Conservation (phyloP, 2,113 vertebrate species). For the Oenanthe oenanthe region DNA sequence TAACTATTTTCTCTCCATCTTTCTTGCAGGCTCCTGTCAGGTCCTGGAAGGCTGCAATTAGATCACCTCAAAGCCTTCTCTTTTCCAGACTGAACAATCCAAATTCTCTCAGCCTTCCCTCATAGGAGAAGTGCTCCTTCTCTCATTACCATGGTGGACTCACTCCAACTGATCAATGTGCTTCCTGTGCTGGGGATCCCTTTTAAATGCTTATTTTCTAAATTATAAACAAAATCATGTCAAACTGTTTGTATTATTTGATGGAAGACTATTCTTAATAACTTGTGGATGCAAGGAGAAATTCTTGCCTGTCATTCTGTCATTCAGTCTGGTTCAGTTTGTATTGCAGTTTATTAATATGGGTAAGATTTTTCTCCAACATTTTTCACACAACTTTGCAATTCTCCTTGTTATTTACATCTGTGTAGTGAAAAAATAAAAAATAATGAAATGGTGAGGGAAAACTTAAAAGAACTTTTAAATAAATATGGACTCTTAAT, state of each 20-base stretch:
- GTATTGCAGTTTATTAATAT: neutral
- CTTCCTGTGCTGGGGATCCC: neutral
- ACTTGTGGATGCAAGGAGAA: neutral
- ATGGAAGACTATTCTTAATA: neutral
- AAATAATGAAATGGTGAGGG: neutral
- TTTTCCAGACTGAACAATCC: neutral
- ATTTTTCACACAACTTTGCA: neutral
- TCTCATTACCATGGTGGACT: neutral
- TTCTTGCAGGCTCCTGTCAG: neutral
- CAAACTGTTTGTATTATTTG: neutral
- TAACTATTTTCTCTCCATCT: neutral
- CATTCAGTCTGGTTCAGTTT: neutral
- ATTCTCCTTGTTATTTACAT: neutral
- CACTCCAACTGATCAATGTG: neutral
- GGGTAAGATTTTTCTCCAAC: neutral
- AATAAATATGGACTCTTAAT: neutral
- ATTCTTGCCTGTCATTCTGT: neutral
- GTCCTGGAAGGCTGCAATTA: neutral
- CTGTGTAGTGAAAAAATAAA: neutral
- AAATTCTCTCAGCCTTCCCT: neutral
- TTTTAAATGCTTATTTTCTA: neutral
- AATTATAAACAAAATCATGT: neutral
- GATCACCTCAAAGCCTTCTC: neutral
- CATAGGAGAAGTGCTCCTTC: fast-evolving
- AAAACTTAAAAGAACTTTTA: neutral